Percentiles rank a stretch among this genome's conserved stretches.
These are phyloP conservation scores for Epinephelus moara DNA, from an alignment of 2,113 vertebrate genomes.

Conservation along the genomic window DNA sequence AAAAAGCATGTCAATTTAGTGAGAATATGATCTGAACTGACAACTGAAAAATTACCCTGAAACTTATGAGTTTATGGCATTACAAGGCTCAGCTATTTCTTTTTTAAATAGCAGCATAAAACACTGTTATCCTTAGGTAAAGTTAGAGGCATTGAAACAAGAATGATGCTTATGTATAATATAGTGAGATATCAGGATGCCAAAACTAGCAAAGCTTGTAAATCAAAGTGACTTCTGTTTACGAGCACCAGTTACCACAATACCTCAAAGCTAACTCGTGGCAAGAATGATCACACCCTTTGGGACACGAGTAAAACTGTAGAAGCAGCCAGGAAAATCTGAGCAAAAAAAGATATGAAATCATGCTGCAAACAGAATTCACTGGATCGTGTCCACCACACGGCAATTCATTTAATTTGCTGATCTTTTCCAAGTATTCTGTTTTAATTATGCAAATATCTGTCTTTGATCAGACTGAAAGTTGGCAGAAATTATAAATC, in stretches of 20 bases:
- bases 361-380: neutral
- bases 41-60: neutral
- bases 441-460: neutral
- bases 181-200: neutral
- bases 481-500: neutral
- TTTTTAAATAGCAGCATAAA: neutral
- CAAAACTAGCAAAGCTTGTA: conserved; percentile 1
- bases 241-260: accelerated
- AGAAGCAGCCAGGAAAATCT: neutral
- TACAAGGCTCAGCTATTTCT: neutral
- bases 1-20: neutral
- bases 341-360: neutral
- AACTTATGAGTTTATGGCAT: neutral
- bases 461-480: neutral
- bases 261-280: neutral
- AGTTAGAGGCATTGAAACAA: neutral
- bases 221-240: conserved; percentile 8
- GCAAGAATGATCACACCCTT: neutral
- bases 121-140: neutral
- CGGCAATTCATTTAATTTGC: neutral
- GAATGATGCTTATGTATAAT: neutral
- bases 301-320: neutral
- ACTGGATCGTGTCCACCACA: neutral
- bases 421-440: neutral
- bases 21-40: neutral